Evolutionary conservation across 2,113 vertebrate species (phyloP), one percentile per base, ranked within the genome.

Genomic region (Lophochroa leadbeateri): DNA sequence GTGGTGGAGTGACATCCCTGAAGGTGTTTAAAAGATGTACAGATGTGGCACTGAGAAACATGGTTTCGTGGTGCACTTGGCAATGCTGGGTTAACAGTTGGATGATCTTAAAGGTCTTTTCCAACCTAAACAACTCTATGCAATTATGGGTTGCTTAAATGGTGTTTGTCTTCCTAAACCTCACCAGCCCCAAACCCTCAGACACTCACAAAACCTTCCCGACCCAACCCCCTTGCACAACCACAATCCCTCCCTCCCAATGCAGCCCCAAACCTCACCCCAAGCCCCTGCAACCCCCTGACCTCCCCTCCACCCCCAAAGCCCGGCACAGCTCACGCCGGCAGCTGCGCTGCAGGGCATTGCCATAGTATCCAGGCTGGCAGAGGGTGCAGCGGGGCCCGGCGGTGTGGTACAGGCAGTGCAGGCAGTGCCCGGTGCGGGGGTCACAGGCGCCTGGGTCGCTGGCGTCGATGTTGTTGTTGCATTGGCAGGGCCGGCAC

Each of bases 401-500:
- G 0, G 83, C 98, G 99, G 94, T 90, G 97, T 37, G 37, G 37
- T 37, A 37, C 37, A 37, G 0, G 83, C 98, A 99, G 94, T 90
- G 97, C 49, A 98, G 98, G 95, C 99, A 99, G 28, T 93, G 96
- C 37, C 99, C 99, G 0, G 97, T 98, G 46, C 28, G 97, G 6
- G 97, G 97, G 95, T 99, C 98, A 20, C 99, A 99, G 47, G 99
- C 98, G 29, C 93, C 97, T 0, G 98, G 98, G 84, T 99, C 98
- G 4, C 96, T 96, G 86, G 98, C 11, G 1, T 98, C 98, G 1
- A 99, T 99, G 97, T 99, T 99, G 75, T 98, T 97, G 67, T 98
- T 99, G 97, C 98, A 99, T 64, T 98, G 97, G 81, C 99, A 99
- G 5, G 98, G 98, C 11, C 95, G 88, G 89, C 98, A 99, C 21